Conservation (phyloP, 2,888 invertebrate genomes). For the Pammene fasciana region DNA sequence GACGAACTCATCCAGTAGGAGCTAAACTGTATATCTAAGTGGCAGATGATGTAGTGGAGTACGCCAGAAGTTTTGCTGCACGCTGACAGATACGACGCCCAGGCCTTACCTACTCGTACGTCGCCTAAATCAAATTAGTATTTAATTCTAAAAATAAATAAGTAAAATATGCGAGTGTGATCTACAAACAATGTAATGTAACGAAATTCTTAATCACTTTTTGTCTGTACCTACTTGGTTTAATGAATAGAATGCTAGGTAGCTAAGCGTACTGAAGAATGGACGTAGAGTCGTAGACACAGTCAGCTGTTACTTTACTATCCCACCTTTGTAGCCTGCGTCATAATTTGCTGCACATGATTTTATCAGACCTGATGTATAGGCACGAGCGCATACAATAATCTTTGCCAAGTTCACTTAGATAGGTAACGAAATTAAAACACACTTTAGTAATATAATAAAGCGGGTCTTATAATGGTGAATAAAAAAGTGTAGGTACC, state of each 20-base stretch:
- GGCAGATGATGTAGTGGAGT: too few relatives aligned
- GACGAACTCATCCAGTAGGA: too few relatives aligned
- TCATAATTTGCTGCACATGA: constrained; percentile 21
- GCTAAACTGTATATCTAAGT: too few relatives aligned
- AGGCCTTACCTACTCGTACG: too few relatives aligned
- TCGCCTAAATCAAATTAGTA: too few relatives aligned
- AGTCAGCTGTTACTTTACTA: constrained; percentile 3
- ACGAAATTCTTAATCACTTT: background rate
- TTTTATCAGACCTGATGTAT: constrained; percentile 14
- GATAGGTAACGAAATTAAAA: constrained; percentile 18
- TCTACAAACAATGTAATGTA: too few relatives aligned
- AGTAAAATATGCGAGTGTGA: too few relatives aligned
- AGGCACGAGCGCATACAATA: constrained; percentile 5
- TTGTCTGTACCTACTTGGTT: background rate
- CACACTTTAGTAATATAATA: constrained; percentile 5
- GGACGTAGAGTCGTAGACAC: background rate
- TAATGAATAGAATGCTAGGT: background rate
- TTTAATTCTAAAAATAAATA: too few relatives aligned
- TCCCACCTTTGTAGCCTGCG: constrained; percentile 19
- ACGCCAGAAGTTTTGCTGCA: too few relatives aligned
- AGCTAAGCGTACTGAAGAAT: background rate
- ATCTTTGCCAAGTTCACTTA: constrained; percentile 11
- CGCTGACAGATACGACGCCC: too few relatives aligned
- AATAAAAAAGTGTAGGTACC: too few relatives aligned
- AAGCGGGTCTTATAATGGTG: background rate